Conservation (phyloP, 2,113 vertebrate genomes). For the Vireo altiloquus region DNA sequence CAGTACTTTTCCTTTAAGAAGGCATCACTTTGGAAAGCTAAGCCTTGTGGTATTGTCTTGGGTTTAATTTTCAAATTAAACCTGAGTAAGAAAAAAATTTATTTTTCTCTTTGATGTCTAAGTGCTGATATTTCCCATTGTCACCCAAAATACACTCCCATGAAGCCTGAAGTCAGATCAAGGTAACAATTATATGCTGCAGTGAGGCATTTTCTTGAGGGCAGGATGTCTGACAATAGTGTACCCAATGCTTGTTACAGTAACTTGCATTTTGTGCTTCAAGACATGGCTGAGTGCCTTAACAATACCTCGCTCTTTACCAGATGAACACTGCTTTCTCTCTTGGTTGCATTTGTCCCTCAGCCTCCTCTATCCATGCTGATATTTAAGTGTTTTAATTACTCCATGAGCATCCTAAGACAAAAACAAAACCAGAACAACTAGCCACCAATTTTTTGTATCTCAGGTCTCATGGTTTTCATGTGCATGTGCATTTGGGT, state of each 20-base stretch:
- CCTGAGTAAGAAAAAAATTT: not conserved
- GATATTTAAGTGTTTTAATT: not conserved
- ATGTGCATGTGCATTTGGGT: accelerated
- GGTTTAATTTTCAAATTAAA: not conserved
- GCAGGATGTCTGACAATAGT: not conserved
- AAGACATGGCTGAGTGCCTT: not conserved
- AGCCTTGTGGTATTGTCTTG: not conserved
- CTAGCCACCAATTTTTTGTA: not conserved
- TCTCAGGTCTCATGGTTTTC: not conserved
- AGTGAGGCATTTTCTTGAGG: not conserved
- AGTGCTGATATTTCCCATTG: not conserved
- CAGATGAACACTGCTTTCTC: not conserved
- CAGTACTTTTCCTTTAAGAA: not conserved
- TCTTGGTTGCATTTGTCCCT: not conserved
- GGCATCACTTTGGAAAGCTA: not conserved
- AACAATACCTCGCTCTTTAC: not conserved
- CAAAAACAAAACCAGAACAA: not conserved
- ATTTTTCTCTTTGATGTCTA: not conserved
- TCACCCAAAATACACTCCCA: not conserved
- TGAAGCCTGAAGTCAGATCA: not conserved
- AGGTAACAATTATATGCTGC: not conserved
- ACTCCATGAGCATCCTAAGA: not conserved
- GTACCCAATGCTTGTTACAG: not conserved
- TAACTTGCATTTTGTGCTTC: not conserved
- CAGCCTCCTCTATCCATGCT: not conserved